A percentile compares a stretch with the other conserved stretches of the same genome.
These are phyloP conservation scores for Chionomys nivalis DNA, from an alignment of 2,113 vertebrate species.

Conservation along the genomic window DNA sequence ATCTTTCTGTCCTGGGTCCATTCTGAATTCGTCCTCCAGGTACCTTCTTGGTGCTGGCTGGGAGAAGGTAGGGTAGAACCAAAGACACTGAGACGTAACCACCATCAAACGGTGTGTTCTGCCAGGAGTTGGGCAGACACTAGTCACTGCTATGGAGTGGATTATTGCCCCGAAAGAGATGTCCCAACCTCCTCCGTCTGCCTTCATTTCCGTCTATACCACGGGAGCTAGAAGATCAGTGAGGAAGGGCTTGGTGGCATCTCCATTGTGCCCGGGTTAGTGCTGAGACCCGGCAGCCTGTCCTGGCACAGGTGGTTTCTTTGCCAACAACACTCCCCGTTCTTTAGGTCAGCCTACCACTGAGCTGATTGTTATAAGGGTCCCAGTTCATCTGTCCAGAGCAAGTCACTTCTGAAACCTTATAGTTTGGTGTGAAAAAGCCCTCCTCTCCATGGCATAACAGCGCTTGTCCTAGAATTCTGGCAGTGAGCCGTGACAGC, in stretches of 20 bases:
- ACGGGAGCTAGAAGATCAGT: accelerated
- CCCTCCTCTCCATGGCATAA: not conserved
- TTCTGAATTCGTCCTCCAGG: not conserved
- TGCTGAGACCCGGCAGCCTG: not conserved
- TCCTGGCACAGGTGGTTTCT: not conserved
- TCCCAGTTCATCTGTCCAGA: not conserved
- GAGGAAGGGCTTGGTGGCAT: not conserved
- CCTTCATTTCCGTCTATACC: not conserved
- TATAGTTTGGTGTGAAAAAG: not conserved
- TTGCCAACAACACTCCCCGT: not conserved
- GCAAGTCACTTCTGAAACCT: not conserved
- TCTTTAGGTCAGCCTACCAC: not conserved
- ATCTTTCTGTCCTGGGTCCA: not conserved
- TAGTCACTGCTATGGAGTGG: accelerated
- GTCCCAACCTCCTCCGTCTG: not conserved
- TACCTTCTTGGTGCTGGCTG: not conserved
- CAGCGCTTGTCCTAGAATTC: not conserved
- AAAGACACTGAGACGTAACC: accelerated
- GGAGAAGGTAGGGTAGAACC: not conserved
- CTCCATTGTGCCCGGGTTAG: accelerated
- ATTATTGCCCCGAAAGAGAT: not conserved
- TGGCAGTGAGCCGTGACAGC: not conserved
- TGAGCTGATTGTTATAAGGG: not conserved
- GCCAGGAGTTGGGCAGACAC: not conserved
- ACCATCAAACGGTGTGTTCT: accelerated